Evolutionary conservation across 2,113 vertebrate species (phyloP), one percentile per base, ranked within the genome.

Genomic region (Pelmatolapia mariae): DNA sequence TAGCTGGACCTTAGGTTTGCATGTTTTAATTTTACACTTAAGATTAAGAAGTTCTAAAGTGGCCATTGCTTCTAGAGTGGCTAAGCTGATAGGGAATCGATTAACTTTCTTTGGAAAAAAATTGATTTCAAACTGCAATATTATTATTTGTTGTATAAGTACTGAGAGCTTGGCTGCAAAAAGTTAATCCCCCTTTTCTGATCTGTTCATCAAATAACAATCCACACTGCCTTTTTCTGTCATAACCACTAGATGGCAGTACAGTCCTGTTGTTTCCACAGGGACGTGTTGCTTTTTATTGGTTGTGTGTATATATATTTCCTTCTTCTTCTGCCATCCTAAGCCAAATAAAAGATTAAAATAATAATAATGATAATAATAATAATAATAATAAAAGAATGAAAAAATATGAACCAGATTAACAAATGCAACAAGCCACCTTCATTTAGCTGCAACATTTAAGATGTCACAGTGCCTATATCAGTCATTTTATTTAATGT

Each of bases 211-310:
- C 40, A 87, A 68, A 45, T 18, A 61, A 33, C 5, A 22, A 61
- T 31, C 16, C 38, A 56, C 6, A 18, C 13, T 16, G 13, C 19
- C 26, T 33, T 6, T 59, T 29, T 24, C 22, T 86, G 8, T 22
- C 4, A 15, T 36, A 1, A 73, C 90, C 96, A 95, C 92, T 91
- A 96, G 96, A 94, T 96, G 96, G 95, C 96, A 95, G 87, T 95
- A 92, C 38, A 95, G 68, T 89, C 81, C 94, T 90, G 86, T 85
- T 24, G 18, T 89, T 92, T 80, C 53, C 38, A 50, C 16, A 24
- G 3, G 31, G 12, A 61, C 33, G 47, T 3, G 38, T 19, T 54
- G 45, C 82, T 53, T 52, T 91, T 83, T 52, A 83, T 86, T 68
- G 66, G 57, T 87, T 89, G 68, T 84, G 1, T 85, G 80, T 63